These are phyloP conservation scores for Thumatha senex DNA, from an alignment of 2,888 invertebrate genomes.

Conservation along the genomic window DNA sequence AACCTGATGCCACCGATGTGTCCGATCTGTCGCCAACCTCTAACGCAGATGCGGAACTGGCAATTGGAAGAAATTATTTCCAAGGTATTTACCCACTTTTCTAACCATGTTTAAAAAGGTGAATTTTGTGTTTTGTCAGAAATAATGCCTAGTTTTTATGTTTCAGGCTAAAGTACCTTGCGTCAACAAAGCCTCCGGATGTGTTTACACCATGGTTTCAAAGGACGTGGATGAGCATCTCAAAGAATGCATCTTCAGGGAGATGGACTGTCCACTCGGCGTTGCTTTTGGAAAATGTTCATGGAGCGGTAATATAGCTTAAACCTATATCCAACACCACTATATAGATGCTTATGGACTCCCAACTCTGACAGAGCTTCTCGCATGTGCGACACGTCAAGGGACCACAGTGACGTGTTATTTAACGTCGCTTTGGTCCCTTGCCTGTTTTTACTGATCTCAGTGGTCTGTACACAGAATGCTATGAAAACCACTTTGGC, in stretches of 20 bases:
- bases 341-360: too few relatives aligned
- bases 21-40: slow-evolving; percentile 68
- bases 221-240: slow-evolving; percentile 59
- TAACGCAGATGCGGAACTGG: slow-evolving; percentile 76
- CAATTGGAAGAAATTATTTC: slow-evolving; percentile 65
- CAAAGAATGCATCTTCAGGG: slow-evolving; percentile 71
- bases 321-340: background rate
- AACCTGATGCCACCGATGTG: slow-evolving; percentile 59
- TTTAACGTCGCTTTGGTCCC: too few relatives aligned
- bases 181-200: slow-evolving; percentile 62
- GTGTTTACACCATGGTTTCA: slow-evolving; percentile 55
- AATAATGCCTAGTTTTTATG: background rate
- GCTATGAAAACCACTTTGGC: too few relatives aligned
- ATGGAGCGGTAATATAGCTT: slow-evolving; percentile 61
- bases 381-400: too few relatives aligned
- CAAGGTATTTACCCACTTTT: slow-evolving; percentile 49
- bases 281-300: slow-evolving; percentile 69
- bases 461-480: too few relatives aligned
- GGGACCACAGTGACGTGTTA: too few relatives aligned
- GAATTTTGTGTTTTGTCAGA: background rate
- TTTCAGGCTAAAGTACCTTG: slow-evolving; percentile 62
- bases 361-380: too few relatives aligned
- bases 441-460: too few relatives aligned
- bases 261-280: slow-evolving; percentile 68
- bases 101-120: background rate